Evolutionary conservation across 2,888 invertebrate genomes (phyloP).

Genomic region (Tuta absoluta): DNA sequence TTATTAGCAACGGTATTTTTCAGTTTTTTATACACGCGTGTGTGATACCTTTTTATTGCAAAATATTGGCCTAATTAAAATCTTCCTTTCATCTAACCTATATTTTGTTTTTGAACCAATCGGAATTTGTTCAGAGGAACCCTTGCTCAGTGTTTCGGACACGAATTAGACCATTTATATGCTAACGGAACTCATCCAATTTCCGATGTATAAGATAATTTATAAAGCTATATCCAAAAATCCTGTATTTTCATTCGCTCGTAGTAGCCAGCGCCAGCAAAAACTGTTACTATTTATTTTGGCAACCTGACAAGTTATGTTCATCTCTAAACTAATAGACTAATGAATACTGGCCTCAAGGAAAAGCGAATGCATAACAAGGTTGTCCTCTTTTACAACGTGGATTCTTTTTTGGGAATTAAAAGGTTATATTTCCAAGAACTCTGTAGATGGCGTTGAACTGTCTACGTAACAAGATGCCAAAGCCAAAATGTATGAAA

Average conservation of each 20-base stretch:
- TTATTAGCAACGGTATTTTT: too few species aligned
- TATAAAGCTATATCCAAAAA: slow-evolving; percentile 8
- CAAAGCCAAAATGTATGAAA: too few species aligned
- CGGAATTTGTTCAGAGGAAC: too few species aligned
- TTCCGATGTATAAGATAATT: slow-evolving; percentile 2
- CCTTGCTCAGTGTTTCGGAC: slow-evolving; percentile 23
- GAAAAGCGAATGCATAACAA: not conserved
- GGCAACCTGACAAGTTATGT: slow-evolving; percentile 1
- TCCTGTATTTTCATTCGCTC: not conserved
- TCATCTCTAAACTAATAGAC: not conserved
- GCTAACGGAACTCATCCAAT: slow-evolving; percentile 35
- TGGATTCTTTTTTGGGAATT: too few species aligned
- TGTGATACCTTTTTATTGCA: too few species aligned
- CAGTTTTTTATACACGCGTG: too few species aligned
- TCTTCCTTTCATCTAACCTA: too few species aligned
- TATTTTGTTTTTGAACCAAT: not conserved
- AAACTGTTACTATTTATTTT: not conserved
- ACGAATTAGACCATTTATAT: slow-evolving; percentile 46
- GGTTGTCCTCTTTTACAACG: too few species aligned
- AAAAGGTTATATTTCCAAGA: too few species aligned
- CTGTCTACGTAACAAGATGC: too few species aligned
- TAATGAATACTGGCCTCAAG: not conserved
- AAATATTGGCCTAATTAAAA: too few species aligned
- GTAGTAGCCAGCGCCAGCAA: not conserved
- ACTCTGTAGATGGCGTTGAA: too few species aligned